Evolutionary conservation across 2,113 vertebrate genomes (phyloP).

Genomic region (Dryoscopus gambensis): DNA sequence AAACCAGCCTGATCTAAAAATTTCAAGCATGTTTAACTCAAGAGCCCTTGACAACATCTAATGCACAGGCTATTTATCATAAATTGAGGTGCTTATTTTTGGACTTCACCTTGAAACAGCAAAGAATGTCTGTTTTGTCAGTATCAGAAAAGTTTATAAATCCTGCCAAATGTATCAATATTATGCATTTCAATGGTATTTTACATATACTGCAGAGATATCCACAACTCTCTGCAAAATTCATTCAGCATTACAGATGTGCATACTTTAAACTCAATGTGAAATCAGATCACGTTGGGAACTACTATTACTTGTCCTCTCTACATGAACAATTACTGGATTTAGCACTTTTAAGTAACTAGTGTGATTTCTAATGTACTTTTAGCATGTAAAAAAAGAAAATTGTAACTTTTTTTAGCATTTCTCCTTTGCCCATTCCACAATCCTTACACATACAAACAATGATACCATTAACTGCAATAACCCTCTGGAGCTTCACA

Average conservation of each 20-base stretch:
- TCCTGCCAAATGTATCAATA: background rate
- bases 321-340: background rate
- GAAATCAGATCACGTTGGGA: background rate
- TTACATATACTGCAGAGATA: background rate
- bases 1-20: background rate
- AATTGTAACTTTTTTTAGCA: background rate
- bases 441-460: background rate
- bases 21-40: constrained; percentile 38
- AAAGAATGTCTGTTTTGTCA: background rate
- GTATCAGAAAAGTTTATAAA: background rate
- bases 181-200: background rate
- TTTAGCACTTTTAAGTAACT: background rate
- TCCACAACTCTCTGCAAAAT: background rate
- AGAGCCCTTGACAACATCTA: constrained; percentile 28
- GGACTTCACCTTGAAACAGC: constrained; percentile 15
- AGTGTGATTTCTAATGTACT: background rate
- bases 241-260: background rate
- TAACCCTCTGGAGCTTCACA: background rate
- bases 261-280: background rate
- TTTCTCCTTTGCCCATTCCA: background rate
- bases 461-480: background rate
- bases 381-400: background rate
- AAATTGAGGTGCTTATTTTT: constrained; percentile 22
- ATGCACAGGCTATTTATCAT: constrained; percentile 25
- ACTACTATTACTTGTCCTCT: background rate